Evolutionary conservation across 2,888 invertebrate species (phyloP).

Genomic region (Eristalis pertinax): DNA sequence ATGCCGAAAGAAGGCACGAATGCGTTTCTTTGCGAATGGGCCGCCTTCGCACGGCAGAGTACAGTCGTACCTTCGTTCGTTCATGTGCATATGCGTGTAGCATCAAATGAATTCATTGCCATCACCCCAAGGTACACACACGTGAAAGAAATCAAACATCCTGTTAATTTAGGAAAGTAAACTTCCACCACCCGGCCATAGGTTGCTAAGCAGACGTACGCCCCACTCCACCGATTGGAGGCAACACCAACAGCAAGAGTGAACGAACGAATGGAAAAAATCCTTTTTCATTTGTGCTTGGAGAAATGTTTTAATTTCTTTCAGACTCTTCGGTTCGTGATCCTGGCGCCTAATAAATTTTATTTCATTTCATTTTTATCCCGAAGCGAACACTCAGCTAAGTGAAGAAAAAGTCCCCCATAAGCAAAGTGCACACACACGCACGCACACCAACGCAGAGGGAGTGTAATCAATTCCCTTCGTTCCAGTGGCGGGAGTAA

Average conservation of each 20-base stretch:
- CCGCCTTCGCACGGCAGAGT: background rate
- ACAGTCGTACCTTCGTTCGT: too few species aligned
- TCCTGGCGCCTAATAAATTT: conserved; percentile 73
- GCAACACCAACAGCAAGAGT: background rate
- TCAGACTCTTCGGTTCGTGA: conserved; percentile 72
- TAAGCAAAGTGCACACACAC: conserved; percentile 42
- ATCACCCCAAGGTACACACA: conserved; percentile 44
- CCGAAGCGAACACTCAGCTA: conserved; percentile 65
- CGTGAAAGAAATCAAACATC: conserved; percentile 72
- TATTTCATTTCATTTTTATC: conserved; percentile 69
- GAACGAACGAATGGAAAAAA: conserved; percentile 21
- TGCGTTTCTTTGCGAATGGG: conserved; percentile 33
- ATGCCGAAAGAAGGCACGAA: conserved; percentile 51
- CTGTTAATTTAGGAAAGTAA: conserved; percentile 72
- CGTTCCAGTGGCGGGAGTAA: conserved; percentile 42
- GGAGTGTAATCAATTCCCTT: conserved; percentile 68
- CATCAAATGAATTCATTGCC: background rate
- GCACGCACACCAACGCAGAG: background rate
- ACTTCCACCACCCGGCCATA: conserved; percentile 36
- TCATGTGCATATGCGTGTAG: background rate
- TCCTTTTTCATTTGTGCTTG: conserved; percentile 67
- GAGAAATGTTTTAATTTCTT: conserved; percentile 73
- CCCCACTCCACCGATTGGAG: background rate
- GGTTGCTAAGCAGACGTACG: conserved; percentile 53
- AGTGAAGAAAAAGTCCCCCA: conserved; percentile 27